These are phyloP conservation scores for Trissolcus japonicus DNA, from an alignment of 2,888 invertebrate species.

Conservation along the genomic window DNA sequence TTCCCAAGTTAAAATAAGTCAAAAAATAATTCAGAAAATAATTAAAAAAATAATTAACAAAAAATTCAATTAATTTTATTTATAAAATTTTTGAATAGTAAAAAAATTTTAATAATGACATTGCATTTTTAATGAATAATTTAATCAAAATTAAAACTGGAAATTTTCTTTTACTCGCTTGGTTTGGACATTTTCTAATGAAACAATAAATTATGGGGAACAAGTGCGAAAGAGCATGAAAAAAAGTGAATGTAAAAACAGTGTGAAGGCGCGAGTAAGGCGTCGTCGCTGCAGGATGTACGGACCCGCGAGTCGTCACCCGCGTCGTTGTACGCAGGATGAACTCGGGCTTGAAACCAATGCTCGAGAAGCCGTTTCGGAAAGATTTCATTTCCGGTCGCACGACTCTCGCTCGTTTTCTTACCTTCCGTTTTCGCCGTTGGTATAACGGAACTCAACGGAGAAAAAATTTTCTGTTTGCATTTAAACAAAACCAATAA, in stretches of 20 bases:
- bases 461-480: no score
- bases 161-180: not conserved
- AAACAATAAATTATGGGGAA: not conserved
- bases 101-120: no score
- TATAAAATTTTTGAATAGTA: no score
- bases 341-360: constrained; percentile 51
- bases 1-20: no score
- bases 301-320: constrained; percentile 11
- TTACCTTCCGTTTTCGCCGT: constrained; percentile 33
- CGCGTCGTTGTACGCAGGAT: constrained; percentile 29
- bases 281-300: constrained; percentile 30
- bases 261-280: constrained; percentile 17
- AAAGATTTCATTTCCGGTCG: constrained; percentile 58
- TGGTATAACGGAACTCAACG: no score
- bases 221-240: not conserved
- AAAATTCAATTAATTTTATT: no score
- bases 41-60: no score
- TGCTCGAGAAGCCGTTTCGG: constrained; percentile 49
- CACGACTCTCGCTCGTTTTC: constrained; percentile 46
- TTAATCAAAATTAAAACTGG: not conserved
- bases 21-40: no score
- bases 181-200: not conserved
- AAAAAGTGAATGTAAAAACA: constrained; percentile 20
- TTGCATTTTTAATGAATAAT: no score
- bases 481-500: no score